These are phyloP conservation scores for Aromia moschata DNA, from an alignment of 2,888 invertebrate species.

Conservation along the genomic window DNA sequence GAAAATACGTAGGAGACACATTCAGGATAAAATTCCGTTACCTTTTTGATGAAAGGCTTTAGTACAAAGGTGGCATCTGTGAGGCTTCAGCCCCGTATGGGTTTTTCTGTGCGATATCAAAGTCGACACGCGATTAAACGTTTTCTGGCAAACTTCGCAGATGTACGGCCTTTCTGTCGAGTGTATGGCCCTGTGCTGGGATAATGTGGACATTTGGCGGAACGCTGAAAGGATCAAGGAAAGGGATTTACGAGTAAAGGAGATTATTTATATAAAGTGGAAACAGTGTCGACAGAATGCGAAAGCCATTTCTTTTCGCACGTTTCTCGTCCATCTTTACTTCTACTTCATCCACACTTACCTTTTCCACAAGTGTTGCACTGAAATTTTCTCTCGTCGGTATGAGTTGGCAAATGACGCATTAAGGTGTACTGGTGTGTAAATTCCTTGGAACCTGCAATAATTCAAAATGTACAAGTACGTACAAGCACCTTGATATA, in stretches of 20 bases:
- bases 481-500: too few relatives aligned
- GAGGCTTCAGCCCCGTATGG: slow-evolving; percentile 78
- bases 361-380: slow-evolving; percentile 77
- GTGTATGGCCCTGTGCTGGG: slow-evolving; percentile 82
- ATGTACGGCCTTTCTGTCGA: slow-evolving; percentile 78
- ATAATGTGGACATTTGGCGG: slow-evolving; percentile 77
- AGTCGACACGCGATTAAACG: slow-evolving; percentile 82
- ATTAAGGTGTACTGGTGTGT: slow-evolving; percentile 80
- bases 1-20: too few relatives aligned
- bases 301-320: too few relatives aligned
- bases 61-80: slow-evolving; percentile 77
- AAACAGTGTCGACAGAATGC: too few relatives aligned
- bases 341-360: too few relatives aligned
- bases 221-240: slow-evolving; percentile 63
- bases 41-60: slow-evolving; percentile 87
- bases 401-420: slow-evolving; percentile 80
- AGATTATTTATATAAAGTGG: too few relatives aligned
- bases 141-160: slow-evolving; percentile 79
- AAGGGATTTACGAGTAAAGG: neutral
- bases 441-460: slow-evolving; percentile 75
- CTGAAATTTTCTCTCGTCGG: slow-evolving; percentile 79
- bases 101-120: slow-evolving; percentile 82
- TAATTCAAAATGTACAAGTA: too few relatives aligned
- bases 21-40: too few relatives aligned
- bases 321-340: too few relatives aligned